phyloP scores from a whole-genome alignment of 2,113 vertebrate genomes.

The Calyptomena viridis region DNA sequence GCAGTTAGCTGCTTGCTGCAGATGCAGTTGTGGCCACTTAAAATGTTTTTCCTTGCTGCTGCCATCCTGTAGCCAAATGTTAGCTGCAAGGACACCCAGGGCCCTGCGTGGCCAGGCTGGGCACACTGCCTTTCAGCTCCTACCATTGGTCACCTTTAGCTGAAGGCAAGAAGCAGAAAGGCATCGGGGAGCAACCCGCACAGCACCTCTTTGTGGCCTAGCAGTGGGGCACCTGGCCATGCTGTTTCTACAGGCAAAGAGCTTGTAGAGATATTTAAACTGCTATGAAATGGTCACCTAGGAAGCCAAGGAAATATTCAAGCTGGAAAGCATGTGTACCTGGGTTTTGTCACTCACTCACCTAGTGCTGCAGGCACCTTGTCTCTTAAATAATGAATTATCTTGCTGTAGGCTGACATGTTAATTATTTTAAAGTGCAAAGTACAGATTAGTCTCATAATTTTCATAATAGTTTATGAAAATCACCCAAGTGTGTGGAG shows the following conservation, averaged over 20 bases:
- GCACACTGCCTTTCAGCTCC: background rate
- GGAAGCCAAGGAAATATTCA: background rate
- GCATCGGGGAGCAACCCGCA: background rate
- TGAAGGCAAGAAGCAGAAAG: background rate
- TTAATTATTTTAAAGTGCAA: background rate
- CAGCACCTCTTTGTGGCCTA: background rate
- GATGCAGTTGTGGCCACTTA: background rate
- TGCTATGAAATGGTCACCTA: background rate
- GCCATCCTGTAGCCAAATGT: background rate
- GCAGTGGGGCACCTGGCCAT: fast-evolving
- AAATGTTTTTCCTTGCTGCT: background rate
- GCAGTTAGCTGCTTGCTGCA: background rate
- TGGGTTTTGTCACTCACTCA: background rate
- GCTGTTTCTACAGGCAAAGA: background rate
- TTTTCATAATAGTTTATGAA: background rate
- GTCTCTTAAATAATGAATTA: background rate
- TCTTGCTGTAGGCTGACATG: background rate
- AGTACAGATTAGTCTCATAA: background rate
- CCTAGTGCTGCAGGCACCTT: background rate
- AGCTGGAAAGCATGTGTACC: background rate
- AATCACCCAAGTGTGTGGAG: background rate
- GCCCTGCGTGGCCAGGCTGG: background rate
- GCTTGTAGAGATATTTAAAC: background rate
- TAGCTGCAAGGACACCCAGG: background rate
- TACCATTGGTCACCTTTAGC: background rate